phyloP scores from a whole-genome alignment of 2,888 invertebrate genomes.

The Stenodera caucasica region DNA sequence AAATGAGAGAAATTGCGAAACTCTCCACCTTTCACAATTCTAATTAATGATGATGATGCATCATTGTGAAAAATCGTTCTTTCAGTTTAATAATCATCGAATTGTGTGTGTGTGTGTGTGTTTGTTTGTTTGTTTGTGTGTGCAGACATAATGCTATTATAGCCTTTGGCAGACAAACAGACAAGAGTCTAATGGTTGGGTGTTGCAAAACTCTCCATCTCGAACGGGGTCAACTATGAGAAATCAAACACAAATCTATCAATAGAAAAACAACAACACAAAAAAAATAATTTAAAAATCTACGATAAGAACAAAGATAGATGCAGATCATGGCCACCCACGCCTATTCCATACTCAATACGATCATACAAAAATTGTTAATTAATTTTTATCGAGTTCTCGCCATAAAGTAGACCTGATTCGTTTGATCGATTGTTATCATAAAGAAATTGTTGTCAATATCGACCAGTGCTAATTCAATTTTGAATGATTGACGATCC shows the following conservation, averaged over 20 bases:
- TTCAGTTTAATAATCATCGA: slow-evolving; percentile 20
- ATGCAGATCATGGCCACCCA: slow-evolving; percentile 48
- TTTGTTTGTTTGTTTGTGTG: slow-evolving; percentile 9
- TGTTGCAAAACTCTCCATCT: slow-evolving; percentile 48
- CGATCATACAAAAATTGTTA: not conserved
- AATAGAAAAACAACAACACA: slow-evolving; percentile 2
- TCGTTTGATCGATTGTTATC: not conserved
- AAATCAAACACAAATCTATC: slow-evolving; percentile 47
- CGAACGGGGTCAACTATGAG: slow-evolving; percentile 50
- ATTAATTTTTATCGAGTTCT: not conserved
- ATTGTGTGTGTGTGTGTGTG: too few species aligned
- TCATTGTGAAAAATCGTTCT: slow-evolving; percentile 4
- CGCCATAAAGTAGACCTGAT: not conserved
- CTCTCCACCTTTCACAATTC: not conserved
- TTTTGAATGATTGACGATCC: slow-evolving; percentile 2
- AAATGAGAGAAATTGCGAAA: not conserved
- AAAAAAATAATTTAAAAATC: not conserved
- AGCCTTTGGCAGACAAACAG: slow-evolving; percentile 25
- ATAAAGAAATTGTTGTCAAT: slow-evolving; percentile 1
- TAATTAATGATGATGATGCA: slow-evolving; percentile 5
- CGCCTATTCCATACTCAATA: slow-evolving; percentile 29
- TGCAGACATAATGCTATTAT: slow-evolving; percentile 24
- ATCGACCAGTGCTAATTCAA: not conserved
- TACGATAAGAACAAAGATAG: slow-evolving; percentile 20
- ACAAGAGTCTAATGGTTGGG: slow-evolving; percentile 19